Percentiles rank a stretch among this genome's conserved stretches.
Evolutionary conservation across 2,888 invertebrate genomes (phyloP).

Genomic region (Limulus polyphemus): DNA sequence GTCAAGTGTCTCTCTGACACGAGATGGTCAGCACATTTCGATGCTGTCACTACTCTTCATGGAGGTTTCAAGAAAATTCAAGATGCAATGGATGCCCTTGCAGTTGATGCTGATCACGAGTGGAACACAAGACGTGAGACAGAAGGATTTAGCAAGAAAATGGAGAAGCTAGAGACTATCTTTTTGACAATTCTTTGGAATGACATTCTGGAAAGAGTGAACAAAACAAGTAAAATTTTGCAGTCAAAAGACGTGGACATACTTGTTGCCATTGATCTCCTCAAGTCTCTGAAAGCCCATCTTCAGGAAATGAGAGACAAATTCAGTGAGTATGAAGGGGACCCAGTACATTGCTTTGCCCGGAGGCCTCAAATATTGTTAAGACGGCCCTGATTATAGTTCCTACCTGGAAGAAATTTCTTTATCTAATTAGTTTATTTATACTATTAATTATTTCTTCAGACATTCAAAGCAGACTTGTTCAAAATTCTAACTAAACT

Average conservation of each 20-base stretch:
- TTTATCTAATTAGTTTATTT: too few relatives aligned
- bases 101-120: not conserved
- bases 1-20: not conserved
- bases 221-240: not conserved
- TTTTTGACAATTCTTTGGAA: not conserved
- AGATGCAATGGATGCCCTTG: not conserved
- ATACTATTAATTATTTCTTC: too few relatives aligned
- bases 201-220: not conserved
- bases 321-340: too few relatives aligned
- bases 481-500: too few relatives aligned
- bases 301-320: too few relatives aligned
- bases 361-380: too few relatives aligned
- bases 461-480: too few relatives aligned
- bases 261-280: too few relatives aligned
- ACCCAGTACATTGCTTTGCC: too few relatives aligned
- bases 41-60: not conserved
- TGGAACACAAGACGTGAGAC: not conserved
- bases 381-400: too few relatives aligned
- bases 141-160: not conserved
- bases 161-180: not conserved
- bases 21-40: conserved; percentile 1
- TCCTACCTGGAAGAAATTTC: too few relatives aligned
- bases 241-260: not conserved
- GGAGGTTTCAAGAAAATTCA: not conserved
- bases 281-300: too few relatives aligned